phyloP scores from a whole-genome alignment of 1,140 invertebrate genomes.

The Panonychus citri region DNA sequence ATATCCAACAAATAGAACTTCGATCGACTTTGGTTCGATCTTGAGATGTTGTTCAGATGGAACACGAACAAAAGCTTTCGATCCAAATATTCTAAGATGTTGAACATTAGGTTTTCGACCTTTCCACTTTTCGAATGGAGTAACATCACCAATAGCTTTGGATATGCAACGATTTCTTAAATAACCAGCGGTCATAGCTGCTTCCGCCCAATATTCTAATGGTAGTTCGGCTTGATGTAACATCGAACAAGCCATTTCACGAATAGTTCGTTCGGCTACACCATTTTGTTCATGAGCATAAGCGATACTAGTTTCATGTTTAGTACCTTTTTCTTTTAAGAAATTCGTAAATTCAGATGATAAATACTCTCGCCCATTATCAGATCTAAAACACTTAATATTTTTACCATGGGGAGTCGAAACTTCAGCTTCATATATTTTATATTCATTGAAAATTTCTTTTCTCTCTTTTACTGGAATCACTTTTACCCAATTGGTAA shows the following conservation, averaged over 20 bases:
- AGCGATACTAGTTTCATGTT: background rate
- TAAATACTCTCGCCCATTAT: constrained; percentile 9
- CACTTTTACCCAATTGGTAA: constrained; percentile 10
- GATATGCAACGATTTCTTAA: background rate
- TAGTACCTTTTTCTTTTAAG: background rate
- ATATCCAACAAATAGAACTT: constrained; percentile 7
- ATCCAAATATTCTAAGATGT: constrained; percentile 7
- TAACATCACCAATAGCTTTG: background rate
- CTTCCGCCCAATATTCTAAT: background rate
- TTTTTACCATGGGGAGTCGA: background rate
- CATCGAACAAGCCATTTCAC: constrained; percentile 9
- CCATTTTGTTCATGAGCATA: constrained; percentile 24
- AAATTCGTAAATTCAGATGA: background rate
- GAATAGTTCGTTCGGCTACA: constrained; percentile 20
- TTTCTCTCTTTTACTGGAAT: no score
- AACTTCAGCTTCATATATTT: background rate
- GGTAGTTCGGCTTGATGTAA: constrained; percentile 1
- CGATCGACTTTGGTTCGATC: constrained; percentile 5
- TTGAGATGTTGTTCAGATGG: constrained; percentile 1
- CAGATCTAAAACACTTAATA: constrained; percentile 5
- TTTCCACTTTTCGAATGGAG: constrained; percentile 12
- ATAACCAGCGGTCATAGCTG: background rate
- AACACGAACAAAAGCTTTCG: constrained; percentile 4
- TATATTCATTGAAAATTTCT: no score
- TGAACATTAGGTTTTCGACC: constrained; percentile 3